Base-by-base conservation (phyloP, 2,113 vertebrate species). In the Quiscalus mexicanus region DNA sequence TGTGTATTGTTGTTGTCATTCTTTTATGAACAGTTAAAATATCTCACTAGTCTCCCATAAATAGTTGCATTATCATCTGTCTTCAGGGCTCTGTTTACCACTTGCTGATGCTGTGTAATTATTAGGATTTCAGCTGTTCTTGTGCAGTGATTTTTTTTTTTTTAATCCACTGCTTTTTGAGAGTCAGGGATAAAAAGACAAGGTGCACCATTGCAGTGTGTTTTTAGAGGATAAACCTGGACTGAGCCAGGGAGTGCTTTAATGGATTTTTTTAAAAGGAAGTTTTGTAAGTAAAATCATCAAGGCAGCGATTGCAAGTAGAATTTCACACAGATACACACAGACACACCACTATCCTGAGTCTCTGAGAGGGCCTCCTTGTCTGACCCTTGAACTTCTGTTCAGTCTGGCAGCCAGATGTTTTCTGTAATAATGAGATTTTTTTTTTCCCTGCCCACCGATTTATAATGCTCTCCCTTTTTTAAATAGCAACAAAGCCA, bases 401-500 rank as follows among this genome's bases (percentile, higher is more conserved):
- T 42, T 82, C 64, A 25, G 20, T 35, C 52, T 87, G 67, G 21
- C 62, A 77, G 47, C 28, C 24, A 69, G 24, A 37, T 55, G 16
- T 74, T 76, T 94, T 59, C 22, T 50, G 18, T 45, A 74, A 8
- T 5, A 33, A 41, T 1, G 3, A 16, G 2, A 35, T 56, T n/a
- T 20, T 22, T 17, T 16, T 22, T 20, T 8, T 0, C 2, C 20
- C 10, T 14, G 14, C 12, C 4, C 25, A 2, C 10, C 42, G 21
- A 74, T 35, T 79, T 33, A 9, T 33, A 77, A 52, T 37, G 12
- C n/a, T 87, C 52, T 76, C 33, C 14, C 30, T 91, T 95, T 95
- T 97, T 90, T 49, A 52, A 93, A 95, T 93, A 99, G 99, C 99
- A 99, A 98, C 99, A 99, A 83, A 99, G 97, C 97, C 99, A 99